Percentiles rank a stretch among this genome's conserved stretches.
These are phyloP conservation scores for Drosophila neonasuta DNA, from an alignment of 2,888 invertebrate species.

Conservation along the genomic window DNA sequence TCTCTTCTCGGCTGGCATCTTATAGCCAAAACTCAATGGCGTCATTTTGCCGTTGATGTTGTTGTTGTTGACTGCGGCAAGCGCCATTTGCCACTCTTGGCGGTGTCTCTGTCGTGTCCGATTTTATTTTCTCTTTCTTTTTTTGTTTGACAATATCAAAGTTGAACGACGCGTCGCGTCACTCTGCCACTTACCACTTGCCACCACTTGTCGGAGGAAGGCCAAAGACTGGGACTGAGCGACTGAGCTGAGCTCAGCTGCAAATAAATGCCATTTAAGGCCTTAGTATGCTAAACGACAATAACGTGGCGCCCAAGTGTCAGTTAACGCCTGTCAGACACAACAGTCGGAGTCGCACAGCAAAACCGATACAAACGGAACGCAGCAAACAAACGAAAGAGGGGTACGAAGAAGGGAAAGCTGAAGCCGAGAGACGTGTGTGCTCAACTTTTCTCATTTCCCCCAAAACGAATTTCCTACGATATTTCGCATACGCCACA, in stretches of 20 bases:
- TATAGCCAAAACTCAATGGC: slow-evolving; percentile 22
- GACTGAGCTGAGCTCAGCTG: slow-evolving; percentile 35
- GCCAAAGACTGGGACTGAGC: not conserved
- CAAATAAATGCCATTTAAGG: slow-evolving; percentile 75
- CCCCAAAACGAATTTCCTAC: slow-evolving; percentile 18
- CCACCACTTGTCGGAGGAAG: slow-evolving; percentile 26
- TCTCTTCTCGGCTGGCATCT: not conserved
- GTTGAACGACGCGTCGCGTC: slow-evolving; percentile 48
- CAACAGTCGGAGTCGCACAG: slow-evolving; percentile 29
- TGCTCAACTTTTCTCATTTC: slow-evolving; percentile 40
- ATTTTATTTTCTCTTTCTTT: slow-evolving; percentile 8
- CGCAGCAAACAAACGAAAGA: slow-evolving; percentile 1
- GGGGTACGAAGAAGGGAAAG: too few relatives aligned
- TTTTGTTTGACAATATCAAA: slow-evolving; percentile 59
- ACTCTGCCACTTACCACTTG: slow-evolving; percentile 32
- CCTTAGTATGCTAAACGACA: slow-evolving; percentile 73
- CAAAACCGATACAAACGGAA: slow-evolving; percentile 11
- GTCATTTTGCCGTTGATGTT: slow-evolving; percentile 41
- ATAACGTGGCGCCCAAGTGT: slow-evolving; percentile 71
- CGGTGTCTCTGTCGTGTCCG: slow-evolving; percentile 11
- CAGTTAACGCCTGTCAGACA: slow-evolving; percentile 72
- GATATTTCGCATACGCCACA: slow-evolving; percentile 62
- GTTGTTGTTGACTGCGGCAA: slow-evolving; percentile 27
- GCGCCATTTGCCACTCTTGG: slow-evolving; percentile 21
- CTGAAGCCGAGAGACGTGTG: not conserved